Percentiles rank a stretch among this genome's conserved stretches.
Conservation (phyloP, 2,113 vertebrate species). For the Opisthocomus hoazin region DNA sequence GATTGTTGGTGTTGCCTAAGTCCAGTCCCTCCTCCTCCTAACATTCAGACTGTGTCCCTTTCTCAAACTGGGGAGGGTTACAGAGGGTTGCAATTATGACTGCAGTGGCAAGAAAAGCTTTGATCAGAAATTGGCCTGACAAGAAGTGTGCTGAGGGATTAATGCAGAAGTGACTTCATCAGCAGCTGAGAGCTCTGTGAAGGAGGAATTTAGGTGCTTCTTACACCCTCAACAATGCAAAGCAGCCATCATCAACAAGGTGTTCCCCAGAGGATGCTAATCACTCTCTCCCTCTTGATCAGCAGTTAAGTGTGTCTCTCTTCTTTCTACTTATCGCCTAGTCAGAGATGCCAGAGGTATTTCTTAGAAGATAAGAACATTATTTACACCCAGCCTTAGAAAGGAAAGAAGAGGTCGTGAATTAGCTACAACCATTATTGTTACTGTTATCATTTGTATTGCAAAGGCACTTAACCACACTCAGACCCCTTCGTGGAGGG, state of each 20-base stretch:
- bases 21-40: neutral
- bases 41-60: neutral
- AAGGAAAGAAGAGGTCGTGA: conserved; percentile 8
- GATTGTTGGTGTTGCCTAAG: neutral
- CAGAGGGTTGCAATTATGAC: neutral
- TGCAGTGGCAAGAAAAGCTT: neutral
- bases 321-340: conserved; percentile 49
- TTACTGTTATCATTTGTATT: conserved; percentile 6
- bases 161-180: conserved; percentile 45
- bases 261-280: conserved; percentile 58
- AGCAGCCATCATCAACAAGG: conserved; percentile 48
- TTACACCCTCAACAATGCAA: conserved; percentile 56
- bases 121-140: conserved; percentile 20
- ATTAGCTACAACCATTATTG: neutral
- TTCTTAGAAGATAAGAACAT: conserved; percentile 46
- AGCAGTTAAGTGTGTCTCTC: conserved; percentile 53
- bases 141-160: conserved; percentile 28
- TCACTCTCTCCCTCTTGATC: conserved; percentile 45
- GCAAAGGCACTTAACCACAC: neutral
- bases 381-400: conserved; percentile 9
- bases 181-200: conserved; percentile 30
- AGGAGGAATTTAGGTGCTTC: conserved; percentile 48
- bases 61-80: neutral
- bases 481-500: neutral
- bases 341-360: conserved; percentile 47